A percentile compares a stretch with the other conserved stretches of the same genome.
These are phyloP conservation scores for Serinus canaria DNA, from an alignment of 2,113 vertebrate species.

Conservation along the genomic window DNA sequence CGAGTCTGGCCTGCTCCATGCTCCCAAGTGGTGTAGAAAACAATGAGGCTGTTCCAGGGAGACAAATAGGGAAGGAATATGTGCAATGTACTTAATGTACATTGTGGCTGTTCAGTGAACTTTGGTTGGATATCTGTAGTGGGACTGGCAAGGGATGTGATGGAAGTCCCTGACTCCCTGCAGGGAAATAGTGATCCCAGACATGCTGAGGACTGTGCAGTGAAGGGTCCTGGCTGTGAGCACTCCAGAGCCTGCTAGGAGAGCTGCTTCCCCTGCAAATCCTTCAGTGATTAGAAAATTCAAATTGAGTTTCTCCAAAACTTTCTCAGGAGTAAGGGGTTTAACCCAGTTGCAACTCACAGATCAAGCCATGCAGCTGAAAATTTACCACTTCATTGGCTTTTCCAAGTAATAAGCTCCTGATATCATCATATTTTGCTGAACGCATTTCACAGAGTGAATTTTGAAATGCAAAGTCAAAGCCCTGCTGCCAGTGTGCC, in stretches of 20 bases:
- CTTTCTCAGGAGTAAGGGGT: background rate
- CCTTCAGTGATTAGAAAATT: background rate
- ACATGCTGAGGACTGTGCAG: background rate
- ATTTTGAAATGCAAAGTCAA: constrained; percentile 23
- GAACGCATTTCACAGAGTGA: background rate
- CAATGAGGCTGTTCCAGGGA: background rate
- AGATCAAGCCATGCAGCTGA: background rate
- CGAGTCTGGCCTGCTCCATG: background rate
- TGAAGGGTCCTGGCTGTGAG: background rate
- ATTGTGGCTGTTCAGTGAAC: background rate
- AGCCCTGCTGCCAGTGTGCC: background rate
- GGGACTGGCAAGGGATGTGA: background rate
- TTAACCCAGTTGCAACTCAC: background rate
- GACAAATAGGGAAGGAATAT: background rate
- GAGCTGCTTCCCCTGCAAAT: background rate
- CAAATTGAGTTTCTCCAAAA: background rate
- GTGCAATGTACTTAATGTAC: background rate
- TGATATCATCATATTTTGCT: background rate
- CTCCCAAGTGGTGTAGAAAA: background rate
- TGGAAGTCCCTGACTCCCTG: too few relatives aligned
- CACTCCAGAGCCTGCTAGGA: background rate
- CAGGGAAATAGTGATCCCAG: background rate
- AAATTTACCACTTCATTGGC: background rate
- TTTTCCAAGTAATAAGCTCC: constrained; percentile 6
- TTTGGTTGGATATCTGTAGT: background rate